Evolutionary conservation across 2,113 vertebrate species (phyloP), one percentile per base, ranked within the genome.

Genomic region (Stegostoma tigrinum): DNA sequence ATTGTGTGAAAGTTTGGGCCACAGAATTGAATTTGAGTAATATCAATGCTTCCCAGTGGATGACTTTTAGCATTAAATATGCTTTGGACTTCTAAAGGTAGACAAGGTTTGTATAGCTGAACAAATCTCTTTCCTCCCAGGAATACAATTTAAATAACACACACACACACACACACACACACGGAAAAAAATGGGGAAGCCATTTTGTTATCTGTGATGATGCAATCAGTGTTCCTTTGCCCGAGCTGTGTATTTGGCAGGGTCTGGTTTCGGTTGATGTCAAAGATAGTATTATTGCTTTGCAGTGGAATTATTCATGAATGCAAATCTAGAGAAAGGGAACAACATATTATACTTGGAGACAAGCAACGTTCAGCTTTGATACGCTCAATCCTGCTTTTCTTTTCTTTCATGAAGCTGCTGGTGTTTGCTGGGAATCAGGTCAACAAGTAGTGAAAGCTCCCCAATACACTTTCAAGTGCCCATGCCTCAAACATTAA

Each of bases 1-100:
- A 30, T 94, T 94, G 93, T 68, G 38, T 94, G 93, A 94, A 48
- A 67, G 38, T 70, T 94, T 94, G 93, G 42, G 93, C 93, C 7
- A 24, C 93, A 42, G 66, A 34, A 45, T 38, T 70, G 66, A 94
- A 94, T 68, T 94, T 94, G 93, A 94, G 66, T 38, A 94, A 94
- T 94, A 72, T 94, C 93, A 27, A 94, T 94, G 66, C 45, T 70
- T 70, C 93, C 66, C 93, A 70, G 42, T 15, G 93, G 67, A 94
- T 45, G 93, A 67, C 30, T 64, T 61, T 91, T 55, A 55, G 64
- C 17, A 7, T 64, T 52, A 91, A 91, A 61, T 91, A 91, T 64
- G 87, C 66, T 15, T 38, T 27, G 93, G 38, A 45, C n/a, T 14
- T 48, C 67, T 27, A 68, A 70, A 94, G 67, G 14, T 67, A 48